A percentile compares a stretch with the other conserved stretches of the same genome.
Conservation (phyloP, 2,888 invertebrate species). For the Synergus itoensis region DNA sequence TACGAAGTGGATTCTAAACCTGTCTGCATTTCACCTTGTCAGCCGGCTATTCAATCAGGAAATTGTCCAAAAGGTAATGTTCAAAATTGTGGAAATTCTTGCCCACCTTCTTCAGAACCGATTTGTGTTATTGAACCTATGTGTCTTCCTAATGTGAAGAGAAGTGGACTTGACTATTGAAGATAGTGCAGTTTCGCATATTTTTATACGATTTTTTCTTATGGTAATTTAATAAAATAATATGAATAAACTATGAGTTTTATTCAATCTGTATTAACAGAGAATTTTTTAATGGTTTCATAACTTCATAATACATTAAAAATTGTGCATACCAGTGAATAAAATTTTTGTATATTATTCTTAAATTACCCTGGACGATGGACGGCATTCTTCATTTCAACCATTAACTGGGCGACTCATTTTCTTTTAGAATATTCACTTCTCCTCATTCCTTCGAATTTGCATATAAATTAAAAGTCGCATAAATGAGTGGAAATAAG, state of each 20-base stretch:
- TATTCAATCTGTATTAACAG: background rate
- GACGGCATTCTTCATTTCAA: background rate
- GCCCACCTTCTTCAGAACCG: background rate
- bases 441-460: background rate
- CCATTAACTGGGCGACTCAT: background rate
- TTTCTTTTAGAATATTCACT: slow-evolving; percentile 20
- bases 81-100: background rate
- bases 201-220: background rate
- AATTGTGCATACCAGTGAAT: background rate
- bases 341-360: slow-evolving; percentile 2
- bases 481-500: slow-evolving; percentile 3
- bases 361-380: background rate
- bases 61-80: background rate
- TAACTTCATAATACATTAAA: no score
- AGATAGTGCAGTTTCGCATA: background rate
- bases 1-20: slow-evolving; percentile 67
- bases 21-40: slow-evolving; percentile 57
- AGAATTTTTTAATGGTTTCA: no score
- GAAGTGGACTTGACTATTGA: background rate
- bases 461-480: slow-evolving; percentile 19
- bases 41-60: slow-evolving; percentile 14
- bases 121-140: background rate
- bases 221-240: background rate
- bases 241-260: background rate
- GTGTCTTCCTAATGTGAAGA: background rate